phyloP scores from a whole-genome alignment of 2,797 vertebrate species.

The Gobio occitaniae region DNA sequence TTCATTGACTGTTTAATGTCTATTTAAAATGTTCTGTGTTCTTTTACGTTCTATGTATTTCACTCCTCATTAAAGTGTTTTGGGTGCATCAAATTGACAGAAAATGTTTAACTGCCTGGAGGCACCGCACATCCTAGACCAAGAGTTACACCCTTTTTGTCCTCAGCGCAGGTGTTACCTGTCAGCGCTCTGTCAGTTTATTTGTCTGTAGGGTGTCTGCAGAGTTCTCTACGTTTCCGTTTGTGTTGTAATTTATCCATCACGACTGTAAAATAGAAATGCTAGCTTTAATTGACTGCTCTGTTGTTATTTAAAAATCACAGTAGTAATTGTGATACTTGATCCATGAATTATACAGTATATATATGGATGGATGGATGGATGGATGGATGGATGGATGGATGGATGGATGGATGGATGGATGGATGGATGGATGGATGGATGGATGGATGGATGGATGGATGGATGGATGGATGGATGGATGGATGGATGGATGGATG shows the following conservation, averaged over 20 bases:
- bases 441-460: too few relatives aligned
- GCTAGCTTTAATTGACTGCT: background rate
- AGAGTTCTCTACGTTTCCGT: slow-evolving; percentile 9
- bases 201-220: slow-evolving; percentile 36
- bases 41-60: background rate
- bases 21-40: background rate
- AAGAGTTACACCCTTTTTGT: slow-evolving; percentile 44
- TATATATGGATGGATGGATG: too few relatives aligned
- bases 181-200: slow-evolving; percentile 47
- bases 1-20: slow-evolving; percentile 50
- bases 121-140: slow-evolving; percentile 38
- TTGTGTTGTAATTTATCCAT: slow-evolving; percentile 20
- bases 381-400: too few relatives aligned
- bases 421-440: too few relatives aligned
- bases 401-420: too few relatives aligned
- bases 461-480: too few relatives aligned
- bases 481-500: too few relatives aligned
- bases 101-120: slow-evolving; percentile 51
- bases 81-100: slow-evolving; percentile 51
- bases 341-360: background rate
- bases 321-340: background rate
- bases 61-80: slow-evolving; percentile 20
- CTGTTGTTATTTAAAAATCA: background rate
- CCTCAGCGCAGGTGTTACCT: slow-evolving; percentile 59
- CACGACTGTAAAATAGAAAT: background rate